Evolutionary conservation across 2,888 invertebrate genomes (phyloP), one percentile per base, ranked within the genome.

Genomic region (Scaptomyza tumidula): DNA sequence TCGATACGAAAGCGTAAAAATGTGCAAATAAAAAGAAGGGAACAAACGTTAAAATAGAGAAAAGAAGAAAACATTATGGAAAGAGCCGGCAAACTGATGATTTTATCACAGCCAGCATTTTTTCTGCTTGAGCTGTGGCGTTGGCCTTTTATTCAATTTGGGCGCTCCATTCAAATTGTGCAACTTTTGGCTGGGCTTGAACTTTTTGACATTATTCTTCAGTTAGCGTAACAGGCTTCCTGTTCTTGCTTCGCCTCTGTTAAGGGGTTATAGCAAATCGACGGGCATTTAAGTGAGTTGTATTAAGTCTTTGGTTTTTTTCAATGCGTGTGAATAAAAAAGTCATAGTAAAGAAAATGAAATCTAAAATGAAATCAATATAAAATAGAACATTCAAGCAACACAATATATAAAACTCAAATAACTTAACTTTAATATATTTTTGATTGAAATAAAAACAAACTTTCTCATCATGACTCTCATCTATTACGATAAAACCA

Each of bases 91-190:
- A 67, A 75, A 64, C 75, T 85, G 79, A 81, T 73, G 75, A 75
- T 80, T 81, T 85, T 80, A 80, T 80, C 80, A 75, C 70, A 57
- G 59, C 75, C 75, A 62, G 79, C 82, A 80, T 67, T 85, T 80
- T 84, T 80, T 80, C 71, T 62, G 81, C 80, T 75, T 84, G 81
- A 81, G 53, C 78, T 76, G 77, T 55, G 77, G 70, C 74, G 56
- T 64, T 78, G 78, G 69, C 81, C 81, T 67, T 84, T 85, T 80
- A 81, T 80, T 85, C 85, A 85, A 85, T 80, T 80, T 84, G 81
- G 60, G 72, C 63, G 75, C 60, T 78, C 59, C 79, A 80, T 80
- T 80, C 79, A 81, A 80, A 80, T 81, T 72, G 79, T 65, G 55
- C 46, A 68, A 16, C 27, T 65, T 77, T 83, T 66, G 60, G 71